Percentiles rank a stretch among this genome's conserved stretches.
Evolutionary conservation across 2,888 invertebrate species (phyloP).

Genomic region (Conchocele bisecta): DNA sequence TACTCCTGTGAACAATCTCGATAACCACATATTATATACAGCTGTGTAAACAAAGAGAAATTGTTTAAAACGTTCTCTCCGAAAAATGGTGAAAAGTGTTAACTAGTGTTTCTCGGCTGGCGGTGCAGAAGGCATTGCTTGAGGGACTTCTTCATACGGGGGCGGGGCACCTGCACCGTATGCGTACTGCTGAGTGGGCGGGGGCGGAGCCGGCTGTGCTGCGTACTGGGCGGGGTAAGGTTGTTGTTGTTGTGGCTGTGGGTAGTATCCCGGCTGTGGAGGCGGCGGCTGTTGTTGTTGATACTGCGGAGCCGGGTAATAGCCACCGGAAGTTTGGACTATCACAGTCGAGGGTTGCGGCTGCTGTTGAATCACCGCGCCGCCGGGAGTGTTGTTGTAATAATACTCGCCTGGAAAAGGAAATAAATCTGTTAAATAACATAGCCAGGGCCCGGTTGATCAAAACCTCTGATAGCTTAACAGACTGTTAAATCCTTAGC

Average conservation of each 20-base stretch:
- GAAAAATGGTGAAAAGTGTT: not conserved
- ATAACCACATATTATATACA: no score
- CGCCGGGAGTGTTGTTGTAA: conserved; percentile 61
- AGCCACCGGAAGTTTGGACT: conserved; percentile 28
- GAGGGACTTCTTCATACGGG: conserved; percentile 45
- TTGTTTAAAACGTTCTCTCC: no score
- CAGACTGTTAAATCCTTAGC: no score
- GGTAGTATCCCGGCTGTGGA: not conserved
- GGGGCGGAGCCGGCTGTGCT: not conserved
- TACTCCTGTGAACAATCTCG: no score
- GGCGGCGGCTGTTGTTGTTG: conserved; percentile 10
- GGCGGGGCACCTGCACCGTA: conserved; percentile 40
- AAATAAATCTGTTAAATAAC: no score
- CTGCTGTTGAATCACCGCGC: conserved; percentile 27
- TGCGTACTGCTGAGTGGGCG: no score
- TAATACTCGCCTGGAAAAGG: conserved; percentile 68
- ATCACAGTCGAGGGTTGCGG: conserved; percentile 32
- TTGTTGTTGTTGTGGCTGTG: conserved; percentile 1
- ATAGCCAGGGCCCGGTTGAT: no score
- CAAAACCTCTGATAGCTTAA: no score
- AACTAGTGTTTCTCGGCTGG: conserved; percentile 35
- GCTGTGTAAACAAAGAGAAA: no score
- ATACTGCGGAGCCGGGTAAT: conserved; percentile 25
- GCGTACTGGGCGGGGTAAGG: not conserved
- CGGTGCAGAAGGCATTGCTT: conserved; percentile 42